Conservation (phyloP, 2,888 invertebrate genomes). For the Ramazzottius varieornatus region DNA sequence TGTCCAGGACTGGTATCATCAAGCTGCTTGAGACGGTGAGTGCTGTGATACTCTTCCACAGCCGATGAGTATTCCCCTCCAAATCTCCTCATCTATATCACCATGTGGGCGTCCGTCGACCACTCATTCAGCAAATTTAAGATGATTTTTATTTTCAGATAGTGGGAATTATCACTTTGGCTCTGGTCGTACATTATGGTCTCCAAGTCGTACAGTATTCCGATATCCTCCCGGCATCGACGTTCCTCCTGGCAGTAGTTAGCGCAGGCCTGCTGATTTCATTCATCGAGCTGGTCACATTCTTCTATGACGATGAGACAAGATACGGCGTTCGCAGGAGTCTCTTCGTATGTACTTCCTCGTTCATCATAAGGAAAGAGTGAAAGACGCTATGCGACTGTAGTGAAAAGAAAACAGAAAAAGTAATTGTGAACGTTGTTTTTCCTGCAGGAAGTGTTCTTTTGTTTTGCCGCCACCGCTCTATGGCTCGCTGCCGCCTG, state of each 20-base stretch:
- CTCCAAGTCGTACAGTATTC: background rate
- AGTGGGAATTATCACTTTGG: background rate
- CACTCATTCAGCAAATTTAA: background rate
- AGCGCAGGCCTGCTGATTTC: background rate
- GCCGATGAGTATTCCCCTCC: background rate
- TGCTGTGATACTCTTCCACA: too few species aligned
- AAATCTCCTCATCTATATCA: background rate
- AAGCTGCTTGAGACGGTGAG: background rate
- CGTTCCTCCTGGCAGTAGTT: background rate
- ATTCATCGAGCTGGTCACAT: background rate
- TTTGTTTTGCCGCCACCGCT: background rate
- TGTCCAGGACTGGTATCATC: background rate
- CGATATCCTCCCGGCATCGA: background rate
- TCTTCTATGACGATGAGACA: conserved; percentile 1
- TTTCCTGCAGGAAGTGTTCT: background rate
- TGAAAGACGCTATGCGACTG: too few species aligned
- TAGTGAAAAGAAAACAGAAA: too few species aligned
- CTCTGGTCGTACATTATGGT: background rate
- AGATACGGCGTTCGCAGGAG: background rate
- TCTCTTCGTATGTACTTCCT: conserved; percentile 1
- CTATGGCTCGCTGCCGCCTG: background rate
- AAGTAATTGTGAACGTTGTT: too few species aligned
- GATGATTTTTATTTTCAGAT: background rate
- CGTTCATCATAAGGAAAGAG: too few species aligned
- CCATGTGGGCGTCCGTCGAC: background rate